These are phyloP conservation scores for Sebastes oblongus DNA, from an alignment of 2,797 vertebrate genomes.

Conservation along the genomic window DNA sequence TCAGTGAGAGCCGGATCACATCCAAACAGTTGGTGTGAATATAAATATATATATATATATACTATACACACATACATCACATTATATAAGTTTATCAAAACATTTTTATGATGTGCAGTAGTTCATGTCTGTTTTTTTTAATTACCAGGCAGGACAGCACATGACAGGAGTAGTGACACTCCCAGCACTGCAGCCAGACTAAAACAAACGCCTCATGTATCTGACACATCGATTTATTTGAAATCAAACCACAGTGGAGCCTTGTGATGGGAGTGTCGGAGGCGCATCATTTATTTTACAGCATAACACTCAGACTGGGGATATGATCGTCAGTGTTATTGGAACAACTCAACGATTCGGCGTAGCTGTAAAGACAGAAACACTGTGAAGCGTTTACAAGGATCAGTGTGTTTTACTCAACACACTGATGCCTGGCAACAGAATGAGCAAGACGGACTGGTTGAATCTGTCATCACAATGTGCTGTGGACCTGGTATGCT, in stretches of 20 bases:
- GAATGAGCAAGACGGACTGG: conserved; percentile 20
- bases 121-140: background rate
- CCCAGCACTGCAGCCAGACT: background rate
- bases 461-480: conserved; percentile 12
- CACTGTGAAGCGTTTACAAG: background rate
- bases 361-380: background rate
- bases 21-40: background rate
- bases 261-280: background rate
- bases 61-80: background rate
- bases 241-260: background rate
- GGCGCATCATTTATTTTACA: background rate
- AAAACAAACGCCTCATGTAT: background rate
- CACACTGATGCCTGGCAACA: background rate
- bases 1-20: background rate
- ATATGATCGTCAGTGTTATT: background rate
- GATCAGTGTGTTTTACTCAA: background rate
- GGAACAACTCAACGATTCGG: background rate
- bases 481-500: background rate
- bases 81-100: background rate
- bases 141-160: background rate
- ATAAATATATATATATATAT: background rate
- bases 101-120: background rate
- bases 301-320: accelerated
- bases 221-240: background rate
- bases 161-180: background rate